phyloP scores from a whole-genome alignment of 2,797 vertebrate genomes.

The Anguilla marmorata region DNA sequence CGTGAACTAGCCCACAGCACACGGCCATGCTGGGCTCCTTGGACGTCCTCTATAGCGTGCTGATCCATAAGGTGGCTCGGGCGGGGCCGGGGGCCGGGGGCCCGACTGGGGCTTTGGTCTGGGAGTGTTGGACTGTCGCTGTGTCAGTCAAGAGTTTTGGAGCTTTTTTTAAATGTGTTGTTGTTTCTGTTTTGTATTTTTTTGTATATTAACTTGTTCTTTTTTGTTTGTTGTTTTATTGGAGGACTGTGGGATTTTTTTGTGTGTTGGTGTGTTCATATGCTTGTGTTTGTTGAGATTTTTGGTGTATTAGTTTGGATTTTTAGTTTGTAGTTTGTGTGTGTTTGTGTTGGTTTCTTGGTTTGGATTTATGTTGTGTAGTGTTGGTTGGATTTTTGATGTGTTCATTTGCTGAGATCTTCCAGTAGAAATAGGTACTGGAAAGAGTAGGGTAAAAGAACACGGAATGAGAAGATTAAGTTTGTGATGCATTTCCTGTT shows the following conservation, averaged over 20 bases:
- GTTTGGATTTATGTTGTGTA: background rate
- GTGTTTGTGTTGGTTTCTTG: background rate
- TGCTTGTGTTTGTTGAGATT: background rate
- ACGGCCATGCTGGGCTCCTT: slow-evolving; percentile 73
- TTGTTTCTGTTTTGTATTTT: background rate
- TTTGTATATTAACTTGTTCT: background rate
- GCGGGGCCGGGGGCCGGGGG: background rate
- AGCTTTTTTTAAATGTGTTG: background rate
- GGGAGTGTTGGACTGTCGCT: background rate
- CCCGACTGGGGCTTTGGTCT: background rate
- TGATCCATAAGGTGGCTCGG: slow-evolving; percentile 70
- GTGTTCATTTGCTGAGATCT: background rate
- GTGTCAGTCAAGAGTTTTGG: background rate
- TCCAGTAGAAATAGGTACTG: background rate
- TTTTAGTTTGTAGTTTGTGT: background rate
- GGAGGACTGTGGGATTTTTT: background rate
- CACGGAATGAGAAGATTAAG: background rate
- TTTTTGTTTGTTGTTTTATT: background rate
- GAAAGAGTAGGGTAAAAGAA: background rate
- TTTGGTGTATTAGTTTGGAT: background rate
- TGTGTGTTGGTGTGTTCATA: background rate
- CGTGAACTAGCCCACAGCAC: slow-evolving; percentile 34
- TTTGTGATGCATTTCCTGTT: background rate
- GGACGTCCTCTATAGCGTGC: slow-evolving; percentile 71
- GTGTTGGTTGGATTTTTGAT: background rate